A percentile compares a stretch with the other conserved stretches of the same genome.
Conservation (phyloP, 2,797 vertebrate genomes). For the Chaetodon trifasciatus region DNA sequence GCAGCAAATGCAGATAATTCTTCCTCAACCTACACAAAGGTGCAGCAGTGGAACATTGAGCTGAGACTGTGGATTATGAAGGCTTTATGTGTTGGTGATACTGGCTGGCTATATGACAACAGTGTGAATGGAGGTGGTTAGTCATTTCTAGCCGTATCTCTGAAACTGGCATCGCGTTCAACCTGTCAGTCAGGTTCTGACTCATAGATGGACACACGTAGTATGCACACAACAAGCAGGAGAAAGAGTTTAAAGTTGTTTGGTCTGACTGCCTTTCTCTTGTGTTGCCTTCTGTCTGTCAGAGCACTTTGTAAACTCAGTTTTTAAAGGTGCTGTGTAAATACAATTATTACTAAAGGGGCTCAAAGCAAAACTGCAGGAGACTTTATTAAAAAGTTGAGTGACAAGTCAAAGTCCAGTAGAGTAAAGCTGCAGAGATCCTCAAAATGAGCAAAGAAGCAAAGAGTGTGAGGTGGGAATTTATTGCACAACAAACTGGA, state of each 20-base stretch:
- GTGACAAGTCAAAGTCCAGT: not conserved
- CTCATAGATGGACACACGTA: not conserved
- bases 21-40: too few species aligned
- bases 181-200: constrained; percentile 71
- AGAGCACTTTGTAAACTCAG: too few species aligned
- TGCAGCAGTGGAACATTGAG: not conserved
- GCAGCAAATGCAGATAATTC: too few species aligned
- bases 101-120: not conserved
- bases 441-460: not conserved
- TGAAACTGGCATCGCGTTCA: constrained; percentile 32
- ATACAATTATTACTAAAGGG: not conserved
- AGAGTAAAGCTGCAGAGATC: not conserved
- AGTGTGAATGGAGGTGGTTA: not conserved
- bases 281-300: too few species aligned
- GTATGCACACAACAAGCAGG: constrained; percentile 31
- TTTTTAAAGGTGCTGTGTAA: too few species aligned
- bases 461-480: not conserved
- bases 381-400: not conserved
- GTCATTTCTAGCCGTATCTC: constrained; percentile 3
- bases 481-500: not conserved
- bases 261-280: too few species aligned
- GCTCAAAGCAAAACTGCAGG: not conserved
- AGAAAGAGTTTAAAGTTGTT: not conserved
- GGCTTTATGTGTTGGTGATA: not conserved
- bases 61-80: too few species aligned